Base-by-base conservation (phyloP, 35 echinoderm and acorn worm genomes). In the Nesometra sesokonis region DNA sequence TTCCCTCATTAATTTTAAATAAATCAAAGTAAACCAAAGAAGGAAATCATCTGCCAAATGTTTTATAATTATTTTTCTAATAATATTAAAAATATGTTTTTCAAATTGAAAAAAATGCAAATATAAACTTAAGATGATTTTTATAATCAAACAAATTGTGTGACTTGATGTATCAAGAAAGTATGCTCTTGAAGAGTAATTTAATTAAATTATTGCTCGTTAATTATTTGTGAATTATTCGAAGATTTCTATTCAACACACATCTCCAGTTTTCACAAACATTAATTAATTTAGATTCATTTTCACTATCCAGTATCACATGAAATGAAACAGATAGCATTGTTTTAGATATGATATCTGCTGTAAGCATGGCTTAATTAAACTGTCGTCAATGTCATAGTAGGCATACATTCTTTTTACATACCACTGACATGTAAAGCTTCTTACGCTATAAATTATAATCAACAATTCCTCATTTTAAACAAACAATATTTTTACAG, bases 61-160 rank as follows among this genome's bases (percentile, higher is more conserved):
- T 67, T 67, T 67, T 67, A 67, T 67, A 67, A 67, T 67, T 67
- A 67, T 67, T 67, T 67, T 67, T 67, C 52, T 67, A 67, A 67
- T 67, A 67, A 4, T n/a, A 43, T 7, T 7, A 67, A 67, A 67
- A 19, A 17, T 67, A 67, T 17, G 52, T 67, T 67, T 67, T 67
- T 67, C 52, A 67, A 67, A 67, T 67, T 67, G 52, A 67, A 67
- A 67, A 67, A 67, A 67, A 67, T 19, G 9, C 7, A 19, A 67
- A 13, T 67, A 17, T 67, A 27, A 67, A 17, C 52, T 1, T 67
- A 67, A 67, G 8, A 27, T 67, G 52, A 67, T 67, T 67, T 67
- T 67, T 67, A 67, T 67, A 67, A 67, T 67, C 52, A 67, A 67
- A 67, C 2, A 67, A 43, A 43, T 15, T 67, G 9, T 67, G 52